These are phyloP conservation scores for Baronia brevicornis DNA, from an alignment of 2,888 invertebrate genomes.

Conservation along the genomic window DNA sequence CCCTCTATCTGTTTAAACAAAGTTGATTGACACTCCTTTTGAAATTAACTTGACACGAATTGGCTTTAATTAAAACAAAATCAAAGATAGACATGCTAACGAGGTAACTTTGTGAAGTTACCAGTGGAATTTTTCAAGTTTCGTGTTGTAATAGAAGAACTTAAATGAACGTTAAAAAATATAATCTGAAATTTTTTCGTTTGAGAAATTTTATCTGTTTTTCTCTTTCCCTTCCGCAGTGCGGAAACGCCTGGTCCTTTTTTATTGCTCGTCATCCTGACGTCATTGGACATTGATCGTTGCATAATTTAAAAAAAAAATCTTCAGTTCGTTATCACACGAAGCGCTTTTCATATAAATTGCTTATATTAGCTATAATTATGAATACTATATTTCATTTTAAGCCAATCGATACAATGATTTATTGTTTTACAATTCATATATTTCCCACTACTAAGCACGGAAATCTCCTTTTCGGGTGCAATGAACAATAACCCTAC, in stretches of 20 bases:
- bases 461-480: too few relatives aligned
- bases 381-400: slow-evolving; percentile 5
- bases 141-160: slow-evolving; percentile 34
- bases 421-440: too few relatives aligned
- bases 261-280: slow-evolving; percentile 16
- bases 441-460: too few relatives aligned
- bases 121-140: slow-evolving; percentile 36
- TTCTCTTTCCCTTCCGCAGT: slow-evolving; percentile 17
- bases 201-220: slow-evolving; percentile 18
- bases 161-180: slow-evolving; percentile 33
- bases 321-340: slow-evolving; percentile 2
- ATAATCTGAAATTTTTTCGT: slow-evolving; percentile 17
- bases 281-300: slow-evolving; percentile 19
- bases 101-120: slow-evolving; percentile 47
- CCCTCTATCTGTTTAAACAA: slow-evolving; percentile 45
- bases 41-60: slow-evolving; percentile 47
- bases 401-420: too few relatives aligned
- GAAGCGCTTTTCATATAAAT: slow-evolving; percentile 3
- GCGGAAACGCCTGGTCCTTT: slow-evolving; percentile 15
- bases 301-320: slow-evolving; percentile 9
- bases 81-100: slow-evolving; percentile 49
- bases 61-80: slow-evolving; percentile 61
- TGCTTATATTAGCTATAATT: neutral
- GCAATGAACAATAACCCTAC: too few relatives aligned
- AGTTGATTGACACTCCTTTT: slow-evolving; percentile 55